Evolutionary conservation across 2,113 vertebrate genomes (phyloP).

Genomic region (Gopherus evgoodei): DNA sequence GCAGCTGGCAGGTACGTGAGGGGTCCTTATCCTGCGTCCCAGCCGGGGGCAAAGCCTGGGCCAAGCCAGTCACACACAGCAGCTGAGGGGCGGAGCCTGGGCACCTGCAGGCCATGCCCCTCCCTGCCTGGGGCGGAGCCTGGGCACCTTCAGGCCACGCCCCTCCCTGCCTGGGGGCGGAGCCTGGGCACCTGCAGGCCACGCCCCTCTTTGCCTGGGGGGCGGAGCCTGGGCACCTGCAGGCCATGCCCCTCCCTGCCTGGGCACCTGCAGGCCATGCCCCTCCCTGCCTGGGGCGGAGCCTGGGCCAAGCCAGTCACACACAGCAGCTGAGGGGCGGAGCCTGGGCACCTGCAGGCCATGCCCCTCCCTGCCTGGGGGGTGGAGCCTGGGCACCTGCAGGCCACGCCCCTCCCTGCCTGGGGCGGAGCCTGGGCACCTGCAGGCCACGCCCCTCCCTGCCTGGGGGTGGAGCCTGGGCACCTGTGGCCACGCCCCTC

Average conservation of each 20-base stretch:
- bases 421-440: background rate
- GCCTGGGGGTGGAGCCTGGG: background rate
- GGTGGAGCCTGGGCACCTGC: no score
- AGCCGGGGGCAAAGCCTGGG: no score
- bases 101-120: no score
- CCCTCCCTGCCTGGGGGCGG: no score
- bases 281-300: no score
- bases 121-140: no score
- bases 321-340: no score
- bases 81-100: rapidly evolving
- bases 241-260: rapidly evolving
- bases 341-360: background rate
- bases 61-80: background rate
- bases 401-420: no score
- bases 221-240: background rate
- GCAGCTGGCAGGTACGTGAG: conserved; percentile 86
- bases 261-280: background rate
- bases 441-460: rapidly evolving
- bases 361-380: no score
- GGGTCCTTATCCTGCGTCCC: no score
- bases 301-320: no score
- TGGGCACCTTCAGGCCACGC: background rate
- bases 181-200: background rate
- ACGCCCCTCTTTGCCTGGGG: no score
- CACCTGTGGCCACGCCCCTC: background rate